Base-by-base conservation (phyloP, 2,797 vertebrate species). In the Amphiprion clarkii region DNA sequence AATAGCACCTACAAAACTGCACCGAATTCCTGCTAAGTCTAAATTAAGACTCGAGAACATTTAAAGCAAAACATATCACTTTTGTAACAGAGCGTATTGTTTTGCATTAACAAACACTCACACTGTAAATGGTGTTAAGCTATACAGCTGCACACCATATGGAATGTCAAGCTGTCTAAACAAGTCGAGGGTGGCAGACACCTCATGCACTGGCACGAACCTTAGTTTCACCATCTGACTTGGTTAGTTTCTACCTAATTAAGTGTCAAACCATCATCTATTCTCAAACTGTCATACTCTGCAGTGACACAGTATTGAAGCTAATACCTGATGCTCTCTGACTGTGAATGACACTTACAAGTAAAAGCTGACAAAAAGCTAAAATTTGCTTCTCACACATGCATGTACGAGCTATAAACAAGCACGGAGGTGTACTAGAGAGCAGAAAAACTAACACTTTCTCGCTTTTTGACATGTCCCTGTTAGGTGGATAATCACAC, bases 281-380 rank as follows among this genome's bases (percentile, higher is more conserved):
- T 67, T 75, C 81, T 77, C 64, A 82, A 90, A 84, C 75, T 84
- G 82, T 89, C 86, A 87, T 67, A 70, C 49, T 74, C 12, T 62
- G 52, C 58, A 11, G 61, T 76, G 81, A 76, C 61, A 13, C 59
- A 69, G 58, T 49, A 74, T 55, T 79, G 85, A 76, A 75, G 66
- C 79, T 77, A 72, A 79, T 74, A 72, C 44, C 64, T 78, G 82
- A 77, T 48, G 74, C 86, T 73, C 40, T 84, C 70, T 79, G 62
- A 71, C 74, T 79, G 61, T 67, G 64, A 82, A 74, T 87, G 88
- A 86, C 88, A 86, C 76, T 71, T 86, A 63, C 64, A 88, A 78
- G 79, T 74, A 64, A 78, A 84, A 77, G 72, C 39, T 88, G 76
- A 71, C 73, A 78, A 54, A 78, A 53, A 74, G 42, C 49, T 23